Evolutionary conservation across 2,113 vertebrate species (phyloP), one percentile per base, ranked within the genome.

Genomic region (Cololabis saira): DNA sequence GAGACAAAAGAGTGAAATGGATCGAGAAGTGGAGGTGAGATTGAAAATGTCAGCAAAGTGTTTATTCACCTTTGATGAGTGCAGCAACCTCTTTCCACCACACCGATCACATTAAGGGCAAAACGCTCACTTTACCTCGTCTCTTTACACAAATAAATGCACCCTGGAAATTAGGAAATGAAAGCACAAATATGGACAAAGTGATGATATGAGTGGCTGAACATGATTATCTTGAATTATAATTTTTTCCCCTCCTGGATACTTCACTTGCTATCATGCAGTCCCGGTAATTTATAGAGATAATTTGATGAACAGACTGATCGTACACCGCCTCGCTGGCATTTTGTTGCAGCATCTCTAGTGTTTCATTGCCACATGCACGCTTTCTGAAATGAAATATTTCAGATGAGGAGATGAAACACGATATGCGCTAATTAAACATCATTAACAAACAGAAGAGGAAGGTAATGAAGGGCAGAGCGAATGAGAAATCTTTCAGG

Each of bases 51-150:
- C 81, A 79, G 59, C 18, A 14, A 43, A 60, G 47, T 71, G 45
- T 65, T 71, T 72, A 71, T 70, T 61, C 70, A 66, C 41, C 72
- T 76, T 76, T 74, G 81, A 87, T 83, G 79, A 84, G 75, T 76
- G 54, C 79, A 82, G 81, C 24, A 43, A 66, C 80, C 55, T 80
- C 63, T 75, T 78, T 59, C 62, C 57, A 44, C 62, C 13, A 66
- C 76, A 76, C 79, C 77, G 71, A 62, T 86, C 81, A 86, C 84
- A 85, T 76, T 48, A 70, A 57, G 43, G 41, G 0, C 2, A 61
- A 76, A 55, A n/a, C 0, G 63, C 66, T 67, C 33, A 41, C 18
- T 40, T 74, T 44, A 42, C 53, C 50, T 33, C 5, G 43, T 65
- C 56, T 66, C 16, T 72, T 18, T 22, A 33, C 40, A 45, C 42